phyloP scores from a whole-genome alignment of 2,797 vertebrate genomes.

The Rhynchonycteris naso region DNA sequence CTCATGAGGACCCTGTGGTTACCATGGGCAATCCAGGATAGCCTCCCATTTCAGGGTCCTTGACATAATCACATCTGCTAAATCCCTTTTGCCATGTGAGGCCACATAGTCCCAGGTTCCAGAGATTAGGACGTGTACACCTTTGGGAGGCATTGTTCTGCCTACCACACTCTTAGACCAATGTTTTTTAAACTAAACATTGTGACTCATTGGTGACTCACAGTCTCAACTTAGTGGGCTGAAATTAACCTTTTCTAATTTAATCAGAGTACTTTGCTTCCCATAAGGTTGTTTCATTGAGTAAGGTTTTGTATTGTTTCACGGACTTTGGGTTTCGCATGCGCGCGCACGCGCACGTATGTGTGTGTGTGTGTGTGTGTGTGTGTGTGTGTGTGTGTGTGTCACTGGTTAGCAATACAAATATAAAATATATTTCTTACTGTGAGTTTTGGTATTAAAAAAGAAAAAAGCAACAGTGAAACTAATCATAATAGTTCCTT shows the following conservation, averaged over 20 bases:
- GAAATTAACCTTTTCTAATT: not conserved
- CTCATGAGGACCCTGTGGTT: not conserved
- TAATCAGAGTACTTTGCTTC: constrained; percentile 13
- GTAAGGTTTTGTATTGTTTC: not conserved
- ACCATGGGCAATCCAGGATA: not conserved
- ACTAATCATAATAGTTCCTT: not conserved
- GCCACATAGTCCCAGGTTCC: not conserved
- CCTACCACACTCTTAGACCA: not conserved
- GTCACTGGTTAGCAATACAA: not conserved
- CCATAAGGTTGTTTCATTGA: not conserved
- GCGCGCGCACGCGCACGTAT: too few species aligned
- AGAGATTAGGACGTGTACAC: not conserved
- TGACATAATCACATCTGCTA: not conserved
- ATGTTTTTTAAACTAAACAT: not conserved
- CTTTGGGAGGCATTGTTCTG: too few species aligned
- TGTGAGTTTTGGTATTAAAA: not conserved
- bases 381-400: not conserved
- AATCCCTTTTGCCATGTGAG: not conserved
- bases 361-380: too few species aligned
- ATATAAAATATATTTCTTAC: not conserved
- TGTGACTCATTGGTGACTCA: not conserved
- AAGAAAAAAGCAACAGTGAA: not conserved
- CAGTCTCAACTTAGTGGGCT: not conserved
- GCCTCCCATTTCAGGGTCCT: not conserved
- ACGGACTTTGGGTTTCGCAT: not conserved